These are phyloP conservation scores for Chloroceryle inda DNA, from an alignment of 2,797 vertebrate species.

Conservation along the genomic window DNA sequence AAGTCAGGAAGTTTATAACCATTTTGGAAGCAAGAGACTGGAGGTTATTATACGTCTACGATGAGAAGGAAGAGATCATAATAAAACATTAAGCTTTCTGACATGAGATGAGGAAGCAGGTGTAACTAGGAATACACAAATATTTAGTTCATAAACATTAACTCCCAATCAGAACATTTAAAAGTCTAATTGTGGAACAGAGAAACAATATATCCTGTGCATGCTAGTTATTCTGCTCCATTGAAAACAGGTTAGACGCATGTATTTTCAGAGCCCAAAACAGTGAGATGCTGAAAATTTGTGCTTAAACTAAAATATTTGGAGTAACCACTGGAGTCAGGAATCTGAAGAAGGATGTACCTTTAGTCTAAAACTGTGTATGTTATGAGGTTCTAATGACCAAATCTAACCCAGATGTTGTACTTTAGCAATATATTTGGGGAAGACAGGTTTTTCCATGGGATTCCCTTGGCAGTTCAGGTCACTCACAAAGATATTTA, in stretches of 20 bases:
- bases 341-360: not conserved
- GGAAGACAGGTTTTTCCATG: not conserved
- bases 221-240: not conserved
- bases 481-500: not conserved
- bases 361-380: not conserved
- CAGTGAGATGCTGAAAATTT: not conserved
- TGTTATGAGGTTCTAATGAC: not conserved
- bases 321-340: not conserved
- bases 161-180: slow-evolving; percentile 19
- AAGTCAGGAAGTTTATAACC: slow-evolving; percentile 44
- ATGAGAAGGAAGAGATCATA: slow-evolving; percentile 37
- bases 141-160: not conserved
- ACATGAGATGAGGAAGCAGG: slow-evolving; percentile 21
- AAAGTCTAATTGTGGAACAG: not conserved
- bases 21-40: slow-evolving; percentile 10
- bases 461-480: not conserved
- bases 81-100: slow-evolving; percentile 33
- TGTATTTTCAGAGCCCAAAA: not conserved
- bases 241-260: not conserved
- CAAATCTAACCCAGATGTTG: not conserved
- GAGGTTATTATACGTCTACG: slow-evolving; percentile 38
- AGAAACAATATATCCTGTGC: not conserved
- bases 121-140: not conserved
- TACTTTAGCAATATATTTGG: not conserved
- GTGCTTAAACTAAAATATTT: not conserved